Evolutionary conservation across 1,140 invertebrate species (phyloP).

Genomic region (Lithobius niger): DNA sequence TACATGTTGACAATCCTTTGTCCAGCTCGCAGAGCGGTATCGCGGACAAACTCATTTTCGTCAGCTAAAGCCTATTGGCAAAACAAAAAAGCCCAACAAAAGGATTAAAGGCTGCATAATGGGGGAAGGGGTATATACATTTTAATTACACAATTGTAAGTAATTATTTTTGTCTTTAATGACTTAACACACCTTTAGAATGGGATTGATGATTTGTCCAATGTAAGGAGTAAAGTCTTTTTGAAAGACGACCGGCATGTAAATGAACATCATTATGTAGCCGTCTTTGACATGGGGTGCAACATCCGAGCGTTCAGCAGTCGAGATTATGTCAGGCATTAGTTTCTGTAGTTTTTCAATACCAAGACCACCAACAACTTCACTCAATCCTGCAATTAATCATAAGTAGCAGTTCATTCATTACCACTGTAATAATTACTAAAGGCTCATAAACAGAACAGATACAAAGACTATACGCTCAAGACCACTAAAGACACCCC

Average conservation of each 20-base stretch:
- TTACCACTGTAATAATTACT: no score
- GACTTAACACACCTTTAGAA: slow-evolving; percentile 58
- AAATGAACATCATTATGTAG: slow-evolving; percentile 99
- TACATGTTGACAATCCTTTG: slow-evolving; percentile 94
- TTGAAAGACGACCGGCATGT: slow-evolving; percentile 93
- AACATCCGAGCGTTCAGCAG: slow-evolving; percentile 85
- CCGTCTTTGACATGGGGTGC: slow-evolving; percentile 97
- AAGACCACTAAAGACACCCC: no score
- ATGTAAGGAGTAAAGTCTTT: slow-evolving; percentile 93
- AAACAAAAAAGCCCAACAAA: slow-evolving; percentile 9
- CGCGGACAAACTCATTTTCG: slow-evolving; percentile 97
- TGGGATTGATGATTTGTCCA: slow-evolving; percentile 93
- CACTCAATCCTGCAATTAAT: slow-evolving; percentile 37
- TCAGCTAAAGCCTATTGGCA: slow-evolving; percentile 70
- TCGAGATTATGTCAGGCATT: slow-evolving; percentile 97
- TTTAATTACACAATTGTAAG: background rate
- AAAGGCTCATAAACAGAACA: no score
- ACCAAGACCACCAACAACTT: slow-evolving; percentile 89
- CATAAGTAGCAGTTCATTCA: no score
- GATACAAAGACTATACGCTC: no score
- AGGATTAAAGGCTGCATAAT: background rate
- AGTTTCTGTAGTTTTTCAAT: slow-evolving; percentile 87
- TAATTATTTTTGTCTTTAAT: background rate
- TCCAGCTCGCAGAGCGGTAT: slow-evolving; percentile 90
- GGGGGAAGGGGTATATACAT: background rate